These are phyloP conservation scores for Falco columbarius DNA, from an alignment of 2,797 vertebrate genomes.

Conservation along the genomic window DNA sequence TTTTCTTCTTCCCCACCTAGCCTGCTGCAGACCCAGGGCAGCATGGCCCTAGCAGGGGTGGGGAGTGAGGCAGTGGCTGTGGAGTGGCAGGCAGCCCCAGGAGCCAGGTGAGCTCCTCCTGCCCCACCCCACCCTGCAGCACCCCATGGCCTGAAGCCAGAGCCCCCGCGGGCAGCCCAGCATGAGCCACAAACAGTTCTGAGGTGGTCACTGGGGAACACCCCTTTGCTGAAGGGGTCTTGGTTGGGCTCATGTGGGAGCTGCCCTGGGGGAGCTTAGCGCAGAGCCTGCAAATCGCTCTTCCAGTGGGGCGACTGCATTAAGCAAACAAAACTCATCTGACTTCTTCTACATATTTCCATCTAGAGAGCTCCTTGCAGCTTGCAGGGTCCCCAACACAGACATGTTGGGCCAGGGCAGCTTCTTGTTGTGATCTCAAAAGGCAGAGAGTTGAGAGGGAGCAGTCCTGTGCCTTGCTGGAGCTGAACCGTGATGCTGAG, in stretches of 20 bases:
- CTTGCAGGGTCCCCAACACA: background rate
- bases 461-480: background rate
- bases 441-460: background rate
- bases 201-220: background rate
- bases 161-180: fast-evolving
- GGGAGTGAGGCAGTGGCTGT: background rate
- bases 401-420: background rate
- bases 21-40: background rate
- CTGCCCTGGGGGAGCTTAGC: background rate
- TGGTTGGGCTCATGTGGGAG: background rate
- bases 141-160: background rate
- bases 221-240: background rate
- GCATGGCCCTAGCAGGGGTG: fast-evolving
- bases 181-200: background rate
- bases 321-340: constrained; percentile 8
- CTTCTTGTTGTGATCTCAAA: background rate
- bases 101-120: background rate
- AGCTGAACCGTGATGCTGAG: background rate
- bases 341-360: background rate
- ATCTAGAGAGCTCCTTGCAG: background rate
- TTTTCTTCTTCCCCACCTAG: background rate
- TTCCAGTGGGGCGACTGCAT: constrained; percentile 36
- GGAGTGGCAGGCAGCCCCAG: fast-evolving
- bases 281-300: background rate
- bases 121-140: background rate